Percentiles rank a stretch among this genome's conserved stretches.
phyloP scores from a whole-genome alignment of 2,888 invertebrate genomes.

The Petrophora chlorosata region DNA sequence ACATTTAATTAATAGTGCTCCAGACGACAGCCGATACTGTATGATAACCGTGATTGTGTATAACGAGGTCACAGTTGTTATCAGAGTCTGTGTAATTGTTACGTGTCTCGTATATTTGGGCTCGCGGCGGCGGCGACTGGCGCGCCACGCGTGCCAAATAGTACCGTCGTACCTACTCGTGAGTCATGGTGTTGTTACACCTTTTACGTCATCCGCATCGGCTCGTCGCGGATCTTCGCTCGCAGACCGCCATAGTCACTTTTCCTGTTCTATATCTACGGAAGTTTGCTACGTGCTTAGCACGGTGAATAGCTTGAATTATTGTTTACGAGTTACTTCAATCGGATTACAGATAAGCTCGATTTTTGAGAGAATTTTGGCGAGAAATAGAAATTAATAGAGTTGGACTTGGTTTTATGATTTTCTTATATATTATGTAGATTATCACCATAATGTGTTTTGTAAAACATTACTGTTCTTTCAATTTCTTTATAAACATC shows the following conservation, averaged over 20 bases:
- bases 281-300: conserved; percentile 53
- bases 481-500: too few species aligned
- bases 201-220: conserved; percentile 31
- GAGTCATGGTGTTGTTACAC: conserved; percentile 37
- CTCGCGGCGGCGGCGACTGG: conserved; percentile 8
- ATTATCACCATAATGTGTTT: too few species aligned
- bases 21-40: conserved; percentile 18
- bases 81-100: conserved; percentile 12
- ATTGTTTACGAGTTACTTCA: conserved; percentile 20
- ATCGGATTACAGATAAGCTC: conserved; percentile 7
- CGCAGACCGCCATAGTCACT: conserved; percentile 22
- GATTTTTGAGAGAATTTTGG: too few species aligned
- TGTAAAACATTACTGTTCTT: too few species aligned
- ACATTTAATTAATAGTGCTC: conserved; percentile 44
- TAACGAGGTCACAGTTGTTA: conserved; percentile 30
- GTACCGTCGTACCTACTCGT: conserved; percentile 11
- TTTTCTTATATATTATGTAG: too few species aligned
- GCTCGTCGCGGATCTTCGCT: conserved; percentile 32
- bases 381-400: too few species aligned
- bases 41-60: conserved; percentile 27
- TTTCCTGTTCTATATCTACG: conserved; percentile 45
- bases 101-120: conserved; percentile 9
- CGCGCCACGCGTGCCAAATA: too few species aligned
- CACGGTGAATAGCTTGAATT: conserved; percentile 18
- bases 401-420: too few species aligned